These are phyloP conservation scores for Lacerta agilis DNA, from an alignment of 2,797 vertebrate species.

Conservation along the genomic window DNA sequence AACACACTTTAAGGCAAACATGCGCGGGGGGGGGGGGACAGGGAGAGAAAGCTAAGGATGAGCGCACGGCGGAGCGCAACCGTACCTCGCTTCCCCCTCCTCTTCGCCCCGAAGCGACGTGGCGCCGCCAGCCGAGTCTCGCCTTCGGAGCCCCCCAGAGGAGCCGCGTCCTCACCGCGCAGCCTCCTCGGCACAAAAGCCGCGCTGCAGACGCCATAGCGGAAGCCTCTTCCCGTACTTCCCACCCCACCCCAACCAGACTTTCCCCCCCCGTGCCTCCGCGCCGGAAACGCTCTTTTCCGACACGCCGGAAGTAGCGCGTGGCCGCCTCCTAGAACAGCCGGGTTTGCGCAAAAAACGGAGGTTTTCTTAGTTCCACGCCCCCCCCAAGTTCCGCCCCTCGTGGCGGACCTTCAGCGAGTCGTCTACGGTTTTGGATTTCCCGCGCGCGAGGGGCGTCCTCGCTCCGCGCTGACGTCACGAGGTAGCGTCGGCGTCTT, in stretches of 20 bases:
- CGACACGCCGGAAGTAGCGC: neutral
- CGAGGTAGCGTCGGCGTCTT: neutral
- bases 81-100: neutral
- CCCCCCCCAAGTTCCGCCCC: neutral
- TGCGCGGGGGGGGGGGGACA: neutral
- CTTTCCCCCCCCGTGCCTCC: neutral
- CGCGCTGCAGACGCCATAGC: neutral
- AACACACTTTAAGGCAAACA: too few relatives aligned
- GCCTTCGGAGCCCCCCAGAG: neutral
- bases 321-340: neutral
- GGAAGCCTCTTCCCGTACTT: neutral
- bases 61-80: neutral
- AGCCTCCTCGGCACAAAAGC: rapidly evolving
- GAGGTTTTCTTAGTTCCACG: too few relatives aligned
- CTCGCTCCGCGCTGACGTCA: neutral
- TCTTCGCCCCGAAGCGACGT: neutral
- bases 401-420: too few relatives aligned
- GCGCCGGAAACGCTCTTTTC: too few relatives aligned
- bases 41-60: too few relatives aligned
- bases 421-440: neutral
- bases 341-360: neutral
- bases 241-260: neutral
- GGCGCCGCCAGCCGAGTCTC: neutral
- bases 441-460: neutral
- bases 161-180: neutral